Base-by-base conservation (phyloP, 2,113 vertebrate species). In the Dinomys branickii region DNA sequence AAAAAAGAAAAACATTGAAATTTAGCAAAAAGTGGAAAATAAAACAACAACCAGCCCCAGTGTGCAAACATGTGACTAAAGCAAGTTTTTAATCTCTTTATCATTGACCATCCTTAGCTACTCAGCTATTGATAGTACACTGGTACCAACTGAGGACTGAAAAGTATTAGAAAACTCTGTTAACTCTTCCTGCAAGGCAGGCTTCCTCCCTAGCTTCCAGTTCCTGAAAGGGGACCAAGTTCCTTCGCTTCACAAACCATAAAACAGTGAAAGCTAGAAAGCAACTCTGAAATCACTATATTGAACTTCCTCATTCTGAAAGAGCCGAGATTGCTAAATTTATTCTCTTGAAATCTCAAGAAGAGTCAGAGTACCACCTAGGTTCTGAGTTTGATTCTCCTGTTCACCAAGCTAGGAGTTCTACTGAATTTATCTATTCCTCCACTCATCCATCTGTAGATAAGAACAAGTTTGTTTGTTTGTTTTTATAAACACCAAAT, bases 51-150 rank as follows among this genome's bases (percentile, higher is more conserved):
- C 24, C 24, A 90, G 19, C 7, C 19, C 54, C 4, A 78, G 16
- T 67, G 30, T 30, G 33, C 94, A 95, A 73, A 90, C 38, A 41
- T 81, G 41, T 86, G 50, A 88, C 87, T 89, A 92, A 95, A 97
- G 38, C 26, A 41, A 75, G 28, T 44, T n/a, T 93, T 83, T 83
- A 59, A 47, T 63, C 78, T 87, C 20, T 85, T 59, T 85, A 28
- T 75, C 54, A 41, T 71, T 92, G 44, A 83, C 22, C 56, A 8
- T 69, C 50, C 52, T 24, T 16, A 35, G 19, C 26, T 67, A 65
- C 44, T 71, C 52, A 89, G n/a, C 69, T 22, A 24, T 61, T 26
- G 12, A 50, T 1, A 89, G 58, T 63, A 84, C 73, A 54, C 14
- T 14, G 44, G 28, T 89, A 82, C 52, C 41, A 44, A 59, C 67